phyloP scores from a whole-genome alignment of 2,797 vertebrate species.

The Sebastes iracundus region DNA sequence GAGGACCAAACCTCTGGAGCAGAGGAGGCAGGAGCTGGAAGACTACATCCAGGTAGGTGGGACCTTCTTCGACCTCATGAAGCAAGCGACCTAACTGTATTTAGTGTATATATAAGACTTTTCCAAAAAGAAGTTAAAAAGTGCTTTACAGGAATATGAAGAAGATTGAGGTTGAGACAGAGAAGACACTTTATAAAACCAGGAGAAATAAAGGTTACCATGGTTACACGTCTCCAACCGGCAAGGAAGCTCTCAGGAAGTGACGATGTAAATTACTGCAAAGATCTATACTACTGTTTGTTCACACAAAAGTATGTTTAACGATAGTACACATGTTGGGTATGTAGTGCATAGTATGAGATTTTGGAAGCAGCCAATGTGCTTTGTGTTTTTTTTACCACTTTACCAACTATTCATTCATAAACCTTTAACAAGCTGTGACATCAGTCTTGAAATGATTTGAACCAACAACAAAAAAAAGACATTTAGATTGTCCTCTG shows the following conservation, averaged over 20 bases:
- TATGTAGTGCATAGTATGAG: no score
- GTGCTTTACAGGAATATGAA: neutral
- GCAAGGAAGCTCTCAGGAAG: no score
- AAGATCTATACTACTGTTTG: no score
- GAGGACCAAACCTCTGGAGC: slow-evolving; percentile 89
- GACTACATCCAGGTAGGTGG: slow-evolving; percentile 86
- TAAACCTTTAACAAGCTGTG: neutral
- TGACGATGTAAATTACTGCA: no score
- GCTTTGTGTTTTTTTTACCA: neutral
- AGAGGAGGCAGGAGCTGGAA: slow-evolving; percentile 91
- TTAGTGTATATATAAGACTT: neutral
- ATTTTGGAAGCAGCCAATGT: no score
- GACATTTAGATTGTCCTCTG: neutral
- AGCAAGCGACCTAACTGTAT: neutral
- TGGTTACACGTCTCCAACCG: no score
- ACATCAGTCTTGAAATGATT: neutral
- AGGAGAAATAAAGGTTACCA: neutral
- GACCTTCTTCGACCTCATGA: no score
- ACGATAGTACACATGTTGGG: no score
- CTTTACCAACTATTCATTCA: neutral
- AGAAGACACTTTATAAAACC: neutral
- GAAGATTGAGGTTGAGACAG: no score
- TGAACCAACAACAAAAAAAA: neutral
- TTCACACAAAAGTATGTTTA: no score
- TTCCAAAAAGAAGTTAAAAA: neutral